Conservation (phyloP, 1,140 invertebrate genomes). For the Bombyx mandarina region DNA sequence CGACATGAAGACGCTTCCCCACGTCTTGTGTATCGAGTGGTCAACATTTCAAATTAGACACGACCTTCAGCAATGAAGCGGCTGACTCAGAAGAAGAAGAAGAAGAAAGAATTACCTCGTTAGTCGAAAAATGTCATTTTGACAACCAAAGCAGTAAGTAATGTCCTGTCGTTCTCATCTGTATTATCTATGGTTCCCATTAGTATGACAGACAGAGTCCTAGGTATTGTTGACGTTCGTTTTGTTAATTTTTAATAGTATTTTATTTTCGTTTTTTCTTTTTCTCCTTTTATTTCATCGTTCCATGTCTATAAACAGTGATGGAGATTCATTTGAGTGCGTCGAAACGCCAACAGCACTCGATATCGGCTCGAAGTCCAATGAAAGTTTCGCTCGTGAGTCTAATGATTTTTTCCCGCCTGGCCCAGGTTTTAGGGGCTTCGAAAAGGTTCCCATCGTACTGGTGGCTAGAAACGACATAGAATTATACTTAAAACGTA, state of each 20-base stretch:
- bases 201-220: too few species aligned
- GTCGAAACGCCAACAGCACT: not conserved
- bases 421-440: slow-evolving; percentile 31
- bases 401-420: slow-evolving; percentile 17
- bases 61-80: too few species aligned
- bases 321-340: slow-evolving; percentile 19
- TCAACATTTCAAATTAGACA: too few species aligned
- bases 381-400: not conserved
- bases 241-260: slow-evolving; percentile 20
- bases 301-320: slow-evolving; percentile 24
- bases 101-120: too few species aligned
- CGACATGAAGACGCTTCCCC: too few species aligned
- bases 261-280: slow-evolving; percentile 34
- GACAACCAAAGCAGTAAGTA: too few species aligned
- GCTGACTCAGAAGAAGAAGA: too few species aligned
- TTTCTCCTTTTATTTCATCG: slow-evolving; percentile 17
- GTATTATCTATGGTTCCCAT: too few species aligned
- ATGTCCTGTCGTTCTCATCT: too few species aligned
- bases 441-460: slow-evolving; percentile 34
- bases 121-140: too few species aligned
- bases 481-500: slow-evolving; percentile 24
- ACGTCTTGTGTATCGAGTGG: too few species aligned
- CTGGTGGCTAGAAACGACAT: slow-evolving; percentile 33
- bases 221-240: slow-evolving; percentile 30
- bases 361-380: not conserved